A percentile compares a stretch with the other conserved stretches of the same genome.
phyloP scores from a whole-genome alignment of 1,140 invertebrate species.

The Drosophila pallidifrons region DNA sequence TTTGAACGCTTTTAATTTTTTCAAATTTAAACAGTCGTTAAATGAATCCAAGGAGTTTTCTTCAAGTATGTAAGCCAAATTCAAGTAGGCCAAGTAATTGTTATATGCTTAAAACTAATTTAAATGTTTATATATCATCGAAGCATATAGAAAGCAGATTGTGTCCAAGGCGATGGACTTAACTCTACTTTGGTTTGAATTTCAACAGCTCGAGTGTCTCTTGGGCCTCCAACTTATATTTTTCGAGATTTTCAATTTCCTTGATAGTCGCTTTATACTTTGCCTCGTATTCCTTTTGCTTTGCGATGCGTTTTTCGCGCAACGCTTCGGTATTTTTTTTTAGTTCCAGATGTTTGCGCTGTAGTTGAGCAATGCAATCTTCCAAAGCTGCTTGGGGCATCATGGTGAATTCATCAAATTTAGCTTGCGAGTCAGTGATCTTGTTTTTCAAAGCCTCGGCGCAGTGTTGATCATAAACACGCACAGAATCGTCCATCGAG shows the following conservation, averaged over 20 bases:
- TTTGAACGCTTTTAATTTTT: too few species aligned
- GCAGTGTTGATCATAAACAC: constrained; percentile 29
- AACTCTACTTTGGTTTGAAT: not conserved
- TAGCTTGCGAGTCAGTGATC: too few species aligned
- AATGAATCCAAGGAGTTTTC: too few species aligned
- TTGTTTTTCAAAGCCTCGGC: constrained; percentile 7
- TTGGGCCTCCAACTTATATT: constrained; percentile 7
- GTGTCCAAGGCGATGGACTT: not conserved
- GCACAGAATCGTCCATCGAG: not conserved
- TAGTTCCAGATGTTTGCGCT: not conserved
- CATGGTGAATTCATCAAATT: constrained; percentile 30
- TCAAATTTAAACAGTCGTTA: too few species aligned
- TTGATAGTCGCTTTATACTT: constrained; percentile 12
- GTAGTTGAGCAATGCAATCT: not conserved
- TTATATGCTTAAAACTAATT: not conserved
- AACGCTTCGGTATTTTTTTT: not conserved
- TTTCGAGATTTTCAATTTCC: constrained; percentile 1
- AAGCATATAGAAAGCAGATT: not conserved
- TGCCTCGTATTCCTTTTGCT: not conserved
- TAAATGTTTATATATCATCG: not conserved
- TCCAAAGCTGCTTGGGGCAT: not conserved
- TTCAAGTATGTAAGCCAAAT: too few species aligned
- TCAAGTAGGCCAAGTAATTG: not conserved
- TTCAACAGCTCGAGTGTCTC: not conserved
- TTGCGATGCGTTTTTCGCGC: not conserved